phyloP scores from a whole-genome alignment of 2,888 invertebrate genomes.

The Steinernema carpocapsae region DNA sequence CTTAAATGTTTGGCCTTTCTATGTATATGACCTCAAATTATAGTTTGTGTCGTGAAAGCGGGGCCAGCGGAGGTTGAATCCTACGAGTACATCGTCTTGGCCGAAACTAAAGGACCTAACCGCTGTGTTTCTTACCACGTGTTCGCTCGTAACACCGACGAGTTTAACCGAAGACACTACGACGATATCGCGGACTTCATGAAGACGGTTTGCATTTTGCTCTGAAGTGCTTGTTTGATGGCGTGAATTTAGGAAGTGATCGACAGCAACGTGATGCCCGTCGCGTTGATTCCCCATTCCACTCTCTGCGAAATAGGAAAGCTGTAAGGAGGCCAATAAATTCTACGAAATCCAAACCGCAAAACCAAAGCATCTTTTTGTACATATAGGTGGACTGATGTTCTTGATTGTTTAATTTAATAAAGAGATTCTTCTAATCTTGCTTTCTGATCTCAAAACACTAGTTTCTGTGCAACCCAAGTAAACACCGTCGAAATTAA shows the following conservation, averaged over 20 bases:
- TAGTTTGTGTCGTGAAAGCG: slow-evolving; percentile 59
- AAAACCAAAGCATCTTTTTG: slow-evolving; percentile 6
- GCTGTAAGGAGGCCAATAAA: slow-evolving; percentile 38
- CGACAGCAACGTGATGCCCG: slow-evolving; percentile 47
- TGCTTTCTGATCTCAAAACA: not conserved
- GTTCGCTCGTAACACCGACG: slow-evolving; percentile 58
- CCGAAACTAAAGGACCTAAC: slow-evolving; percentile 56
- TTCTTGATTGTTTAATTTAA: not conserved
- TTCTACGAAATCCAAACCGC: not conserved
- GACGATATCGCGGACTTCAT: slow-evolving; percentile 63
- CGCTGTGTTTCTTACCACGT: slow-evolving; percentile 54
- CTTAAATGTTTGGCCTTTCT: too few species aligned
- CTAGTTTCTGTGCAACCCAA: too few species aligned
- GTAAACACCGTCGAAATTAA: not conserved
- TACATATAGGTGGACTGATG: not conserved
- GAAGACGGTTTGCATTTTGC: slow-evolving; percentile 46
- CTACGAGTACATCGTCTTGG: slow-evolving; percentile 58
- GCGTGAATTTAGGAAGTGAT: slow-evolving; percentile 39
- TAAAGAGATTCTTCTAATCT: not conserved
- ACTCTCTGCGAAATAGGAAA: slow-evolving; percentile 49
- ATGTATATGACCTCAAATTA: slow-evolving; percentile 22
- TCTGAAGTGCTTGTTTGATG: slow-evolving; percentile 35
- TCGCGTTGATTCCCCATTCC: slow-evolving; percentile 54
- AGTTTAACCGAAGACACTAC: slow-evolving; percentile 59
- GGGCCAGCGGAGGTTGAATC: slow-evolving; percentile 58